A percentile compares a stretch with the other conserved stretches of the same genome.
Evolutionary conservation across 2,888 invertebrate genomes (phyloP).

Genomic region (Dicyrtomina minuta): DNA sequence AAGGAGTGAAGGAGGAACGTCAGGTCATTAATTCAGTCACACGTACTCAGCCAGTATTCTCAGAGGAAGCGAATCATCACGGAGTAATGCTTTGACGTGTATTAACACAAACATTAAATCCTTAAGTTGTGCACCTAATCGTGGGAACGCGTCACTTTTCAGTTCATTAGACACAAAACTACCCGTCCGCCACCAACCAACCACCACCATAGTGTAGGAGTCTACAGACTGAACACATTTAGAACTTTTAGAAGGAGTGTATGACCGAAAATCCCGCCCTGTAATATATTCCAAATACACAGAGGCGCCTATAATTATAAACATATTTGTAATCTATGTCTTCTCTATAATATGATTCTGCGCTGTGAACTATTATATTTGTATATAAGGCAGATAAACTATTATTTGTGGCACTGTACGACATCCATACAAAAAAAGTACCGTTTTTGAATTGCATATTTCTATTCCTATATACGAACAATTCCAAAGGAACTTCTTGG

Average conservation of each 20-base stretch:
- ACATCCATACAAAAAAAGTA: too few relatives aligned
- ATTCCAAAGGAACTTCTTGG: background rate
- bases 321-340: too few relatives aligned
- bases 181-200: background rate
- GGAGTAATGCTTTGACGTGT: background rate
- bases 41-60: background rate
- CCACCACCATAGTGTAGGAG: background rate
- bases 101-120: conserved; percentile 24
- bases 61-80: too few relatives aligned
- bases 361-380: too few relatives aligned
- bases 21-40: conserved; percentile 16
- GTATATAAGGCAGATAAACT: too few relatives aligned
- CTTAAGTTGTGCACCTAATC: conserved; percentile 31
- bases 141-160: conserved; percentile 42
- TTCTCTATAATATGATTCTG: too few relatives aligned
- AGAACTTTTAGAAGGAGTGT: conserved; percentile 6
- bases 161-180: conserved; percentile 39
- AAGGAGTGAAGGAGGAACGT: background rate
- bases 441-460: background rate
- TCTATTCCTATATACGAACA: background rate
- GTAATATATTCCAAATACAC: too few relatives aligned
- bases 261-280: conserved; percentile 2
- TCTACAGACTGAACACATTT: conserved; percentile 29
- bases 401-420: too few relatives aligned
- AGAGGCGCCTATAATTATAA: too few relatives aligned